Evolutionary conservation across 2,888 invertebrate species (phyloP).

Genomic region (Agrochola litura): DNA sequence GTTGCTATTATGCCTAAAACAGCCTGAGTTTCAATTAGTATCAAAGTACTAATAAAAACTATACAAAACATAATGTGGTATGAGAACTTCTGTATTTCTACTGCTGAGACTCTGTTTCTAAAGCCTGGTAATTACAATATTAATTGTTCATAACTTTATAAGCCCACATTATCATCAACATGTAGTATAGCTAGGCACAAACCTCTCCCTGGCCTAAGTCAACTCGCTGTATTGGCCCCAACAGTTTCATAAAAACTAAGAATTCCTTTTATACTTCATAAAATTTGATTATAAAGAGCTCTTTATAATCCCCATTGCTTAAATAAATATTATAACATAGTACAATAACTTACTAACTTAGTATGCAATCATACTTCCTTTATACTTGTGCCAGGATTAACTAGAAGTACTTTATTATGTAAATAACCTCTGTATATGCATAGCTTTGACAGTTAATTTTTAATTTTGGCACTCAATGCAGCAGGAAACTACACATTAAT

Average conservation of each 20-base stretch:
- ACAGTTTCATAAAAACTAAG: background rate
- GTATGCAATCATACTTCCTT: constrained; percentile 58
- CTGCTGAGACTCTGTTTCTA: background rate
- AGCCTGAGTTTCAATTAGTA: constrained; percentile 33
- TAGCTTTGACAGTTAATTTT: constrained; percentile 32
- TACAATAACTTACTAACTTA: constrained; percentile 28
- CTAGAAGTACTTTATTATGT: constrained; percentile 57
- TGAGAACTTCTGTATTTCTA: constrained; percentile 40
- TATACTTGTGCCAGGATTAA: constrained; percentile 36
- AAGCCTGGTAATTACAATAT: constrained; percentile 31
- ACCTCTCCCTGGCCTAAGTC: background rate
- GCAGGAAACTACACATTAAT: constrained; percentile 21
- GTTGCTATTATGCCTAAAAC: constrained; percentile 20
- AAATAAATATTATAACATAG: constrained; percentile 22
- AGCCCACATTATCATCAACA: background rate
- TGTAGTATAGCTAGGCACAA: background rate
- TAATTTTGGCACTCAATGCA: constrained; percentile 26
- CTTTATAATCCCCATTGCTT: background rate
- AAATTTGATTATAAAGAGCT: background rate
- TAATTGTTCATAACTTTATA: background rate
- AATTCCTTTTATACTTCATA: background rate
- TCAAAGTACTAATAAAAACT: constrained; percentile 20
- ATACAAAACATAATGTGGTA: constrained; percentile 30
- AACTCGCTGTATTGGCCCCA: background rate
- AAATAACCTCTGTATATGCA: constrained; percentile 46